phyloP scores from a whole-genome alignment of 2,888 invertebrate species.

The Erpobdella octoculata region DNA sequence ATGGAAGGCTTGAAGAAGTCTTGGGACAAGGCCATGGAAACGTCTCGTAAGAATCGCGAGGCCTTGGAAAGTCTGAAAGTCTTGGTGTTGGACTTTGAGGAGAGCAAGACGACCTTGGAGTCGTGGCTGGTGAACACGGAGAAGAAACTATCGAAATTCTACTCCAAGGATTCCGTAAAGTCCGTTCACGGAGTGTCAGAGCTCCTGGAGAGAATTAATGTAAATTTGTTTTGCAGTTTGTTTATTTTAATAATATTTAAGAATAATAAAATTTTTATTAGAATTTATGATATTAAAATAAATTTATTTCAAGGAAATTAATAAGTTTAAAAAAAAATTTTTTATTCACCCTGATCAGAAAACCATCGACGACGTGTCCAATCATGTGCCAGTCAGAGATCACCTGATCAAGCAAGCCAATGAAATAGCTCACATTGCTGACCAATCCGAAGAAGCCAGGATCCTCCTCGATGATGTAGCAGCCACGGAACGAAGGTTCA shows the following conservation, averaged over 20 bases:
- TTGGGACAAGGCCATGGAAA: neutral
- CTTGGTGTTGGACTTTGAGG: slow-evolving; percentile 78
- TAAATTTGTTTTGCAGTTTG: neutral
- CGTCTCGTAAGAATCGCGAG: slow-evolving; percentile 61
- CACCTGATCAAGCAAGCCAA: neutral
- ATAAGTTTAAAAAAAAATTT: too few species aligned
- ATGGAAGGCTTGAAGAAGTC: neutral
- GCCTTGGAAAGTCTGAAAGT: slow-evolving; percentile 82
- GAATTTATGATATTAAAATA: too few species aligned
- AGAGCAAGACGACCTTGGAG: slow-evolving; percentile 64
- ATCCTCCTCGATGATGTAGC: neutral
- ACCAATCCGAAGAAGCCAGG: neutral
- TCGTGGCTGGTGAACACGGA: slow-evolving; percentile 84
- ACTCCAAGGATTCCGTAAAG: slow-evolving; percentile 74
- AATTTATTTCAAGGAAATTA: too few species aligned
- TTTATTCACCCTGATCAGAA: too few species aligned
- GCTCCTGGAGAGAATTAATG: neutral
- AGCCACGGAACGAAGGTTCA: neutral
- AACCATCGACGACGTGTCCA: neutral
- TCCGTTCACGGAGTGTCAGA: slow-evolving; percentile 59
- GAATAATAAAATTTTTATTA: too few species aligned
- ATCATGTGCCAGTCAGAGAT: neutral
- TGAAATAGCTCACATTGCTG: neutral
- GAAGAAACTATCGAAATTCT: slow-evolving; percentile 66
- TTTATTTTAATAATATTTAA: too few species aligned